These are phyloP conservation scores for Leucoma salicis DNA, from an alignment of 2,888 invertebrate species.

Conservation along the genomic window DNA sequence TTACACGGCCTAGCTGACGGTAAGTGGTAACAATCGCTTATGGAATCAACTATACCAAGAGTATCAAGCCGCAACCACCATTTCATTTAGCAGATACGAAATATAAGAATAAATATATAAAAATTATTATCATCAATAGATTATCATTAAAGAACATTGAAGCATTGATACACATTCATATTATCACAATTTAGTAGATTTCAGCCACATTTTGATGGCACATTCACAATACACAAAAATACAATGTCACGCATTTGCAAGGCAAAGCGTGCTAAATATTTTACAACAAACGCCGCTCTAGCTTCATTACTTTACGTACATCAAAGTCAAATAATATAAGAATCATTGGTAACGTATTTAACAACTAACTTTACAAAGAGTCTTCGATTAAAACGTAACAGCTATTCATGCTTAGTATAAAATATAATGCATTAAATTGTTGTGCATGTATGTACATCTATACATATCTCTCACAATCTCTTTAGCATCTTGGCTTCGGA, in stretches of 20 bases:
- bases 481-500: conserved; percentile 78
- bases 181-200: conserved; percentile 43
- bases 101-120: conserved; percentile 13
- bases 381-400: conserved; percentile 53
- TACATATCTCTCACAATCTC: conserved; percentile 52
- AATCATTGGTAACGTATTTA: conserved; percentile 79
- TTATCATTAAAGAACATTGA: conserved; percentile 29
- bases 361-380: conserved; percentile 65
- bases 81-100: too few species aligned
- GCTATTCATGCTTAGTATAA: conserved; percentile 31
- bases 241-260: conserved; percentile 18
- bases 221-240: conserved; percentile 28
- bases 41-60: too few species aligned
- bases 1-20: too few species aligned
- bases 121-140: conserved; percentile 18
- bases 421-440: conserved; percentile 27
- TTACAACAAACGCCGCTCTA: conserved; percentile 19
- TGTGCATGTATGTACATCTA: conserved; percentile 37
- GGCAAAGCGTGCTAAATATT: conserved; percentile 16
- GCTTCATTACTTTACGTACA: conserved; percentile 38
- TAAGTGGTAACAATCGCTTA: too few species aligned
- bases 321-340: conserved; percentile 59
- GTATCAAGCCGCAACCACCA: too few species aligned
- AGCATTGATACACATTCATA: conserved; percentile 29
- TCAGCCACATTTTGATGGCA: conserved; percentile 38